Conservation (phyloP, 2,113 vertebrate species). For the Melospiza melodia region DNA sequence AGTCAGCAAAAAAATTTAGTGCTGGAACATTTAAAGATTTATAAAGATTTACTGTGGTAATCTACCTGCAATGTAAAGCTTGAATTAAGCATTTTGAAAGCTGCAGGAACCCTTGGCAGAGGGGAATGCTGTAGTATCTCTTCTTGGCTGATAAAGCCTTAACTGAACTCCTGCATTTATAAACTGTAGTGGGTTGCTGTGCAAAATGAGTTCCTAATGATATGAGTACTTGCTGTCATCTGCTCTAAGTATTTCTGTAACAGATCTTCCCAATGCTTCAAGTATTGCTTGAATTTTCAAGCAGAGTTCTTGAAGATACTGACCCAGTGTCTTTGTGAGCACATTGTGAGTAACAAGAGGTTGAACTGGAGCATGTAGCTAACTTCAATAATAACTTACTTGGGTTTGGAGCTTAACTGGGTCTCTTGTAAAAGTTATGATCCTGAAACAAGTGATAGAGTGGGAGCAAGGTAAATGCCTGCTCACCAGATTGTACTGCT, state of each 20-base stretch:
- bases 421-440: neutral
- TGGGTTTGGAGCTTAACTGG: neutral
- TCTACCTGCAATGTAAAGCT: neutral
- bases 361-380: neutral
- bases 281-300: neutral
- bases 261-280: neutral
- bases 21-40: neutral
- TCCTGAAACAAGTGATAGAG: neutral
- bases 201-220: neutral
- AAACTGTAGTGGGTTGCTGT: neutral
- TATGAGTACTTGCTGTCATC: neutral
- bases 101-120: neutral
- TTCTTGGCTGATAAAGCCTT: neutral
- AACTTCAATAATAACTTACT: neutral
- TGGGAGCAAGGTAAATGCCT: neutral
- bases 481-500: neutral
- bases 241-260: neutral
- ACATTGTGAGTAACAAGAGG: fast-evolving
- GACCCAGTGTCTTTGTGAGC: neutral
- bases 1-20: fast-evolving
- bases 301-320: neutral
- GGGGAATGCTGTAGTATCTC: neutral
- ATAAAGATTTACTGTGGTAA: neutral
- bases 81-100: neutral
- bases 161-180: neutral